phyloP scores from a whole-genome alignment of 2,797 vertebrate genomes.

The Platyrinchus mystaceus region DNA sequence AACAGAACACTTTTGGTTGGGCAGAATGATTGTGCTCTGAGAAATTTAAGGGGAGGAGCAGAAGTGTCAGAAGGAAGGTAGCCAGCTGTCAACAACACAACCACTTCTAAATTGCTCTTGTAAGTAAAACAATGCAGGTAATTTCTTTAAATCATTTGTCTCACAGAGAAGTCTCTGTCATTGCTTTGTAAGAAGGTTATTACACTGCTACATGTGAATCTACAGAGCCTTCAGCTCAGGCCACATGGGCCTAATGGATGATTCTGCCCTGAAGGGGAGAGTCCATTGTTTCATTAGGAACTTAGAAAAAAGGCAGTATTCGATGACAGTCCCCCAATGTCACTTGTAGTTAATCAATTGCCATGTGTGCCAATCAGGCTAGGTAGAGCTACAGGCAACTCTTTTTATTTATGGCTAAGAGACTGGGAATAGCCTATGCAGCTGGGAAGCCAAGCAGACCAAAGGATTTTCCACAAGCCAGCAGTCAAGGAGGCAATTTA shows the following conservation, averaged over 20 bases:
- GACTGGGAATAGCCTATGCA: conserved; percentile 41
- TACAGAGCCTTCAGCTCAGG: not conserved
- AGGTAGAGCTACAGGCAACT: conserved; percentile 51
- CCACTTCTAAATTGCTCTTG: not conserved
- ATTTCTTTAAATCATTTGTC: not conserved
- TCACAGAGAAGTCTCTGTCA: not conserved
- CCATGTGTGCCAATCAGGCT: conserved; percentile 37
- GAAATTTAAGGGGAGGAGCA: not conserved
- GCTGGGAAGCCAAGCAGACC: conserved; percentile 34
- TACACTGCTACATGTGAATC: not conserved
- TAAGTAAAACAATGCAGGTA: not conserved
- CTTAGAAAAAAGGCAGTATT: not conserved
- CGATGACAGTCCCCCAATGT: not conserved
- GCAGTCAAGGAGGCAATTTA: conserved; percentile 66
- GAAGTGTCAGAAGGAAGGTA: not conserved
- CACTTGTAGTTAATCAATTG: conserved; percentile 50
- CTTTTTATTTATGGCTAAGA: conserved; percentile 56
- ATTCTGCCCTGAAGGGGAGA: conserved; percentile 34
- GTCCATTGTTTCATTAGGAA: conserved; percentile 11
- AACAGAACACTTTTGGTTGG: not conserved
- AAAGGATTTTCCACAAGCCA: conserved; percentile 34
- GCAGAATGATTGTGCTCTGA: not conserved
- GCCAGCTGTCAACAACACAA: not conserved
- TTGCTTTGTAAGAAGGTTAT: not conserved
- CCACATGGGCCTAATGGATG: conserved; percentile 12